Conservation (phyloP, 2,113 vertebrate genomes). For the Indicator maculatus region DNA sequence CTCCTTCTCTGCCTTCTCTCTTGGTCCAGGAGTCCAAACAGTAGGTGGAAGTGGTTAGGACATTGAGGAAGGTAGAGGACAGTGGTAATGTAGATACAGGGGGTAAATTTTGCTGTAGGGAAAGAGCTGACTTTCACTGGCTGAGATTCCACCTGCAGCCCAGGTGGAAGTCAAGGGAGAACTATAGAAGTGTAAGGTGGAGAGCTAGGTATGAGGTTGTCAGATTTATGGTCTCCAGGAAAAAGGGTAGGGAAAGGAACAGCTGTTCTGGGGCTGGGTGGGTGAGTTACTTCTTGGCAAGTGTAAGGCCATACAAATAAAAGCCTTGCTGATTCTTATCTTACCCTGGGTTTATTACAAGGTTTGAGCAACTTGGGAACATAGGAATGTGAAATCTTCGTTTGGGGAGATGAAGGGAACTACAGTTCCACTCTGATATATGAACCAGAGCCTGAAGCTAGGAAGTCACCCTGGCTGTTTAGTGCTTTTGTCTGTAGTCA, state of each 20-base stretch:
- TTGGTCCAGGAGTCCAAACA: not conserved
- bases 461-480: not conserved
- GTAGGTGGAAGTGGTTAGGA: not conserved
- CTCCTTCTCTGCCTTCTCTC: not conserved
- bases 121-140: not conserved
- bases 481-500: not conserved
- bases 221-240: not conserved
- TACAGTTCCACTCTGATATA: not conserved
- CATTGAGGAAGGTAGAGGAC: not conserved
- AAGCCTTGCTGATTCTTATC: not conserved
- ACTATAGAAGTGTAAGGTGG: not conserved
- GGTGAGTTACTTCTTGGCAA: not conserved
- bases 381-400: not conserved
- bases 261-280: not conserved
- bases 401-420: not conserved
- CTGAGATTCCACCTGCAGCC: not conserved
- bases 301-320: not conserved
- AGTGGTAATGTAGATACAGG: fast-evolving
- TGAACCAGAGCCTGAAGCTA: no score
- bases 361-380: not conserved
- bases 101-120: not conserved
- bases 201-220: not conserved
- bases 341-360: not conserved
- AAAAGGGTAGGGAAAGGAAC: not conserved
- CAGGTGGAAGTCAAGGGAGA: not conserved